A percentile compares a stretch with the other conserved stretches of the same genome.
These are phyloP conservation scores for Elgaria multicarinata DNA, from an alignment of 2,113 vertebrate species.

Conservation along the genomic window DNA sequence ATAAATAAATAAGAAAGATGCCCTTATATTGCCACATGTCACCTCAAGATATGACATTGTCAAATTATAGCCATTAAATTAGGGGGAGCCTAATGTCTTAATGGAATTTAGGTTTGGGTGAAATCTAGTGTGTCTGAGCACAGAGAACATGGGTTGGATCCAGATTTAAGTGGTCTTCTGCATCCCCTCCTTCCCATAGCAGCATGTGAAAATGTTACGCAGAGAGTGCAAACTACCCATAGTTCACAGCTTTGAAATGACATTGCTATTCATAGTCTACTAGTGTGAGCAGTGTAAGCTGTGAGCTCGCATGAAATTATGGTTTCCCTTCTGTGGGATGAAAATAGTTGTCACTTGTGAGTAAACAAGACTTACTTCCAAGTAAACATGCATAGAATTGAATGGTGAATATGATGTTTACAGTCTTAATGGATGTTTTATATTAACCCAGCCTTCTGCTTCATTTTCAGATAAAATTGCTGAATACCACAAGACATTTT, in stretches of 20 bases:
- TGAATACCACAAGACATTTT: background rate
- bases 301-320: background rate
- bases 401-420: background rate
- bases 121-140: no score
- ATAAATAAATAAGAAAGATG: no score
- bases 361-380: background rate
- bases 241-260: background rate
- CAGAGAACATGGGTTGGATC: no score
- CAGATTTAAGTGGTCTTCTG: no score
- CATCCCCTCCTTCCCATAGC: no score
- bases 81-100: no score
- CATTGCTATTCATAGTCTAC: background rate
- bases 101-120: no score
- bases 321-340: background rate
- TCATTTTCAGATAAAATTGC: slow-evolving; percentile 23
- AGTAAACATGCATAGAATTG: background rate
- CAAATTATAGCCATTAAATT: no score
- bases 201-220: no score
- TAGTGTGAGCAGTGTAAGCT: background rate
- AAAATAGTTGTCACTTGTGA: background rate
- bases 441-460: background rate
- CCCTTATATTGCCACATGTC: no score
- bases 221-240: no score
- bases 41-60: no score
- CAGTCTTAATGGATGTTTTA: background rate